phyloP scores from a whole-genome alignment of 2,113 vertebrate genomes.

The Circaetus cinerascens region DNA sequence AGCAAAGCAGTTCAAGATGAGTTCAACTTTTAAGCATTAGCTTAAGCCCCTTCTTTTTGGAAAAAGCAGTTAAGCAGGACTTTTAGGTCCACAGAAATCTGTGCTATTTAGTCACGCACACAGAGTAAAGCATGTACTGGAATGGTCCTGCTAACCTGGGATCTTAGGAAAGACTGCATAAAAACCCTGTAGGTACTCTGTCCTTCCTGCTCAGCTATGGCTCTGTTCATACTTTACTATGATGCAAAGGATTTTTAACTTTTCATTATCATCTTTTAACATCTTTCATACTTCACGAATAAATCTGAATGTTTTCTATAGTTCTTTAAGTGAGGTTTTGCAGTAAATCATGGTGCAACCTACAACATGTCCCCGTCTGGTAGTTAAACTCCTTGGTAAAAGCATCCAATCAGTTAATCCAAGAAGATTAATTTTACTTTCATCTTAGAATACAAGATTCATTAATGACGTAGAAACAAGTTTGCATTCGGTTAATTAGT shows the following conservation, averaged over 20 bases:
- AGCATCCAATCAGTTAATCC: not conserved
- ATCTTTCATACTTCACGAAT: not conserved
- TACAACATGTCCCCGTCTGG: not conserved
- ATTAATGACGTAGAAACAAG: slow-evolving; percentile 61
- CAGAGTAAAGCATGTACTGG: not conserved
- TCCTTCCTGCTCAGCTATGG: not conserved
- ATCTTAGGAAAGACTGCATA: not conserved
- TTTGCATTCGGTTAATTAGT: slow-evolving; percentile 75
- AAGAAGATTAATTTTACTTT: slow-evolving; percentile 58
- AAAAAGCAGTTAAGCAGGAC: not conserved
- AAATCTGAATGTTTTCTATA: not conserved
- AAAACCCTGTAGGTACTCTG: not conserved
- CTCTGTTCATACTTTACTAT: not conserved
- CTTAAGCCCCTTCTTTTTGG: not conserved
- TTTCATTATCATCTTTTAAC: not conserved
- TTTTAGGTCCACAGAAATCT: not conserved
- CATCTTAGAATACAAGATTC: slow-evolving; percentile 26
- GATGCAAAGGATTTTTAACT: not conserved
- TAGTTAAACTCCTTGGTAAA: not conserved
- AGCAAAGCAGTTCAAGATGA: not conserved
- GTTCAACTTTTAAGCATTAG: not conserved
- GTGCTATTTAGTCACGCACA: rapidly evolving
- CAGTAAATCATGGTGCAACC: not conserved
- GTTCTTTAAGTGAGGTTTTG: not conserved
- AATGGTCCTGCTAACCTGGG: not conserved